phyloP scores from a whole-genome alignment of 1,140 invertebrate genomes.

The Drosophila mayri region DNA sequence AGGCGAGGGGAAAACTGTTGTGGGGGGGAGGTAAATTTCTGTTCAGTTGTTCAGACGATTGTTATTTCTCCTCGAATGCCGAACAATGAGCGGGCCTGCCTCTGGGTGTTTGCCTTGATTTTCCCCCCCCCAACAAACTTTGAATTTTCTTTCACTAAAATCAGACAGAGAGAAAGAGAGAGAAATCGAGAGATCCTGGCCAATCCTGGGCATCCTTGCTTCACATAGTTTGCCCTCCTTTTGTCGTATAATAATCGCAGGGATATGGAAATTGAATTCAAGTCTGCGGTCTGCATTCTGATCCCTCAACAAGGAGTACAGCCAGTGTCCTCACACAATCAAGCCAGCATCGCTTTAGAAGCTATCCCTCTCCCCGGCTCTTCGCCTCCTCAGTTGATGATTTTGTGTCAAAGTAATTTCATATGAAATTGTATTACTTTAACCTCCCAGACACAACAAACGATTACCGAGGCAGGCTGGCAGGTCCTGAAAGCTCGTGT shows the following conservation, averaged over 20 bases:
- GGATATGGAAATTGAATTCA: conserved; percentile 75
- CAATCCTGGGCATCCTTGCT: background rate
- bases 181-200: background rate
- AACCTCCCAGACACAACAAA: conserved; percentile 63
- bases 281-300: conserved; percentile 29
- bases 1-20: background rate
- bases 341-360: background rate
- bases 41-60: conserved; percentile 39
- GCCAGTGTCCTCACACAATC: background rate
- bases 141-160: conserved; percentile 14
- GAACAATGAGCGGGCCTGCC: conserved; percentile 37
- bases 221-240: background rate
- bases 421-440: conserved; percentile 67
- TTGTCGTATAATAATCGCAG: conserved; percentile 59
- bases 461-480: conserved; percentile 43
- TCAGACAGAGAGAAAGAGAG: background rate
- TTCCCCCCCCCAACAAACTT: conserved; percentile 9
- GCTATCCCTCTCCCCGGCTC: background rate
- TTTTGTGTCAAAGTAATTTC: conserved; percentile 65
- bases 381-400: conserved; percentile 18
- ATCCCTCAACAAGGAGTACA: background rate
- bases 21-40: background rate
- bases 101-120: conserved; percentile 43
- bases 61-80: conserved; percentile 49
- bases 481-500: conserved; percentile 15